Percentiles rank a stretch among this genome's conserved stretches.
These are phyloP conservation scores for Dinomys branickii DNA, from an alignment of 2,113 vertebrate species.

Conservation along the genomic window DNA sequence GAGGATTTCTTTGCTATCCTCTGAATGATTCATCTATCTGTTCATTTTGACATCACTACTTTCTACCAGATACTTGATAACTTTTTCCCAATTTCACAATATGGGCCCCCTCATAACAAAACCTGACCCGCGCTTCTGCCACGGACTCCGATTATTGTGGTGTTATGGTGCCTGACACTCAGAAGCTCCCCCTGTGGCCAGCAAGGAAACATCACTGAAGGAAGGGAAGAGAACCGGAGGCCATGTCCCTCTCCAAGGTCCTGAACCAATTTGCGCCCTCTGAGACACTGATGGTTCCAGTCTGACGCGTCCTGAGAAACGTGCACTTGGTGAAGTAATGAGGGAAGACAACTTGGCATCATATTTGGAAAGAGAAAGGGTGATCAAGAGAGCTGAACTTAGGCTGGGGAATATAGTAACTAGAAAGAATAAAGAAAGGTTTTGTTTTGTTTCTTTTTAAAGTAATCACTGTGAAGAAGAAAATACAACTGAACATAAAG, in stretches of 20 bases:
- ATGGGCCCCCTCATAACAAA: not conserved
- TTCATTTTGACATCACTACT: not conserved
- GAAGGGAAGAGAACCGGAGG: accelerated
- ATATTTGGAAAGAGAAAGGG: not conserved
- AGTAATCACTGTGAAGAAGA: conserved; percentile 29
- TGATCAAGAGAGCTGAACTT: not conserved
- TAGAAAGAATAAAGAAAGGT: not conserved
- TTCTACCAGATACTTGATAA: not conserved
- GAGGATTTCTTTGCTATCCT: not conserved
- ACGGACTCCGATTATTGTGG: not conserved
- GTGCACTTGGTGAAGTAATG: not conserved
- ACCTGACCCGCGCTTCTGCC: not conserved
- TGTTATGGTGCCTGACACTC: not conserved
- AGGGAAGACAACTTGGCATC: not conserved
- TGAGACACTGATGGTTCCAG: not conserved
- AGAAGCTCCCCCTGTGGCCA: not conserved
- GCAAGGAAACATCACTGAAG: not conserved
- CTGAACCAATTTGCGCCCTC: not conserved
- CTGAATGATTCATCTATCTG: not conserved
- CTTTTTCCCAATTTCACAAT: not conserved
- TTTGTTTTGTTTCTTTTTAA: not conserved
- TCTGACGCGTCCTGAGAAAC: not conserved
- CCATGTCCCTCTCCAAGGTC: conserved; percentile 33
- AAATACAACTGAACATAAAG: not conserved
- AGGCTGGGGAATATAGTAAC: not conserved